Evolutionary conservation across 2,797 vertebrate genomes (phyloP).

Genomic region (Sebastes miniatus): DNA sequence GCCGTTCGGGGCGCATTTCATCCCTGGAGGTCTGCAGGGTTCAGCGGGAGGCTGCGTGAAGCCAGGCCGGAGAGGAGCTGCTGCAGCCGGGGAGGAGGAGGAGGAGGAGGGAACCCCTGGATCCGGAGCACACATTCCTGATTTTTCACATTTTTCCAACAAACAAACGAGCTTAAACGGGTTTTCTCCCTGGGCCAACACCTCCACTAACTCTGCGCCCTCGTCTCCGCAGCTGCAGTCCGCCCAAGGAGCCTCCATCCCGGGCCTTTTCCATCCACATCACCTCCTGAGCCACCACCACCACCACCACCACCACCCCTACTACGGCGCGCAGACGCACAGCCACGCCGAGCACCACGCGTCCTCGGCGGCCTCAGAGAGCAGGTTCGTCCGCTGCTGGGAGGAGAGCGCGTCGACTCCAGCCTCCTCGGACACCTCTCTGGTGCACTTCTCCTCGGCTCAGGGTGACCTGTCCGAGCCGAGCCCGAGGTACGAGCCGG

Average conservation of each 20-base stretch:
- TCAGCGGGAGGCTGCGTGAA: constrained; percentile 70
- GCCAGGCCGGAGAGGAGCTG: constrained; percentile 55
- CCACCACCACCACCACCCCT: constrained; percentile 20
- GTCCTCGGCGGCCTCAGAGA: constrained; percentile 79
- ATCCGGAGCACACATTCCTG: constrained; percentile 60
- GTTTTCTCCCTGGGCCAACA: constrained; percentile 91
- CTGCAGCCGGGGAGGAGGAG: constrained; percentile 27
- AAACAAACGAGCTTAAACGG: constrained; percentile 72
- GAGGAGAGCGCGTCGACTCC: constrained; percentile 76
- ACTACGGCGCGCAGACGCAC: constrained; percentile 69
- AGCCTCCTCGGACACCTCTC: constrained; percentile 65
- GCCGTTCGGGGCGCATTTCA: constrained; percentile 88
- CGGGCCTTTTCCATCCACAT: constrained; percentile 89
- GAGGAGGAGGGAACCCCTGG: constrained; percentile 62
- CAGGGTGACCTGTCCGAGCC: constrained; percentile 56
- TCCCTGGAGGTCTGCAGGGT: constrained; percentile 84
- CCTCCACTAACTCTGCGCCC: constrained; percentile 73
- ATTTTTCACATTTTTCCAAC: constrained; percentile 75
- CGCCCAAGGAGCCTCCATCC: constrained; percentile 76
- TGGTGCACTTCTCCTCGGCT: constrained; percentile 58
- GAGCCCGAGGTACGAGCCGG: constrained; percentile 80
- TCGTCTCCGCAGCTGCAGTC: constrained; percentile 84
- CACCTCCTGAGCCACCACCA: constrained; percentile 68
- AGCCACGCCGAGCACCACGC: constrained; percentile 81
- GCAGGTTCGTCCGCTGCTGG: constrained; percentile 91